Base-by-base conservation (phyloP, 2,113 vertebrate species). In the Myotis yumanensis region DNA sequence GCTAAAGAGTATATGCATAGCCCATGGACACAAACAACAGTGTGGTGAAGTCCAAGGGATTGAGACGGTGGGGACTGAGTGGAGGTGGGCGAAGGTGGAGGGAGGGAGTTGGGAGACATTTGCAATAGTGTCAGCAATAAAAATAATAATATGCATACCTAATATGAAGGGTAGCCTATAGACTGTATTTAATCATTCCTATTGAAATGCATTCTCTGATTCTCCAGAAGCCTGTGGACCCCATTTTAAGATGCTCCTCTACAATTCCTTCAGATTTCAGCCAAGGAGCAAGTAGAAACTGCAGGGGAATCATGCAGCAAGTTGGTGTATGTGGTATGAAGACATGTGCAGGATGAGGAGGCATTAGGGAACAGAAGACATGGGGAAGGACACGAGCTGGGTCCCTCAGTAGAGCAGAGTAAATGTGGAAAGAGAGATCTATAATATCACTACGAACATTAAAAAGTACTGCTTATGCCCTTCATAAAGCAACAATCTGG, bases 321-420 rank as follows among this genome's bases (percentile, higher is more conserved):
- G 2, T 15, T 20, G 23, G 64, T 4, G 14, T 0, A 14, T 4
- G 2, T 0, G 3, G n/a, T 4, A 10, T 35, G 57, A 43, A 20
- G 35, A 17, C 0, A 2, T 22, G 11, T 17, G 15, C 16, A 35
- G 64, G 43, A 12, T 8, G 25, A 3, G 4, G 5, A 75, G 20
- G 22, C 14, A 3, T 32, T 2, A 37, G 17, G 46, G 40, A 30
- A 22, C n/a, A 22, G 76, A 85, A 59, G 66, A 73, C 77, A 18
- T 0, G 12, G 37, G 3, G 23, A 32, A 40, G 7, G 48, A 6
- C 14, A 43, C 16, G 23, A 52, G 17, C 75, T 15, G 32, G 14
- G 11, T 22, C 37, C 30, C 40, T 43, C 51, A 22, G 68, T 1
- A 11, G 62, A 88, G 52, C 51, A 64, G 14, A 46, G 40, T 30